Percentiles rank a stretch among this genome's conserved stretches.
Evolutionary conservation across 2,113 vertebrate genomes (phyloP).

Genomic region (Jacana jacana): DNA sequence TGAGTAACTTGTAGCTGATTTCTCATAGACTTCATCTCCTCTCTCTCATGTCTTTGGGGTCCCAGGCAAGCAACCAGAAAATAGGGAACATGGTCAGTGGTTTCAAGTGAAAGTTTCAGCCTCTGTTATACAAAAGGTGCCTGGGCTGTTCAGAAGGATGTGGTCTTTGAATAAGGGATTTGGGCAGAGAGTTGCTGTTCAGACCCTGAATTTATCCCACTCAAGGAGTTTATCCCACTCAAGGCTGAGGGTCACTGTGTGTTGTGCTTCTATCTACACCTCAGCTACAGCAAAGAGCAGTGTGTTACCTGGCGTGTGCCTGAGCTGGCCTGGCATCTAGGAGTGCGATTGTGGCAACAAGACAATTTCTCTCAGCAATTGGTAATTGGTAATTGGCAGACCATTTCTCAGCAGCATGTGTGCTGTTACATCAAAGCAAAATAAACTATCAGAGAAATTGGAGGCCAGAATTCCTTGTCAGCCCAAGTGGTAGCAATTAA

Average conservation of each 20-base stretch:
- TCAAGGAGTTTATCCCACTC: neutral
- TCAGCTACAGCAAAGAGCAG: neutral
- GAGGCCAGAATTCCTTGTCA: neutral
- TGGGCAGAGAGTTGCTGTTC: neutral
- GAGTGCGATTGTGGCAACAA: neutral
- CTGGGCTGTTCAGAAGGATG: neutral
- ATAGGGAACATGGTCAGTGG: neutral
- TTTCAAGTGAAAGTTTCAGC: neutral
- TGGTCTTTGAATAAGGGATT: neutral
- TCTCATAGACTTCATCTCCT: neutral
- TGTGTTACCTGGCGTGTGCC: neutral
- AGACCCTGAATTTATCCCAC: neutral
- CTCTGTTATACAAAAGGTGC: neutral
- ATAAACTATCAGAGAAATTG: neutral
- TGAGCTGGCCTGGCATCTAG: neutral
- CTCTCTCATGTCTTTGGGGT: neutral
- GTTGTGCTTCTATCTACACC: neutral
- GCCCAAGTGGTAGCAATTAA: neutral
- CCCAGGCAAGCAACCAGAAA: neutral
- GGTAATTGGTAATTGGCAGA: accelerated
- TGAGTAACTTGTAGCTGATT: neutral
- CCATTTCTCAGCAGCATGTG: neutral
- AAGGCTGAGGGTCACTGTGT: neutral
- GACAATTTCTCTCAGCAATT: neutral
- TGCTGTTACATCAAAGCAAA: neutral